These are phyloP conservation scores for Ectemnius continuus DNA, from an alignment of 2,888 invertebrate genomes.

Conservation along the genomic window DNA sequence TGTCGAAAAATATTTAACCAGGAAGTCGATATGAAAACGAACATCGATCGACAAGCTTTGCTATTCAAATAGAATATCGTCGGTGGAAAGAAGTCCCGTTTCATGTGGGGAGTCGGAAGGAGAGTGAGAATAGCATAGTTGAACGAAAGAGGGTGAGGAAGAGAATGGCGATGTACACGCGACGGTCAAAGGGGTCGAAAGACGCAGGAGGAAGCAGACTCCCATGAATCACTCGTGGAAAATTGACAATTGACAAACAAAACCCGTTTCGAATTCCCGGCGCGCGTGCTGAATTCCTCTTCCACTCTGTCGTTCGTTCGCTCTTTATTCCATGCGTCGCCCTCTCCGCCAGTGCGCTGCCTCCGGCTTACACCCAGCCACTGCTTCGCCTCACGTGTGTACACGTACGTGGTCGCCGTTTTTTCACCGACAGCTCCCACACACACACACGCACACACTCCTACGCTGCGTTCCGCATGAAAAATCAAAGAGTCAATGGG, in stretches of 20 bases:
- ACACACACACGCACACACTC: no score
- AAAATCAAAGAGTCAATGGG: conserved; percentile 1
- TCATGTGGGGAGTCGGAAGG: neutral
- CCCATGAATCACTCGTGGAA: conserved; percentile 52
- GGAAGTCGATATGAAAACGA: no score
- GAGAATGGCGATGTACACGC: neutral
- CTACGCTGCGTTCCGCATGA: neutral
- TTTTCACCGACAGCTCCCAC: no score
- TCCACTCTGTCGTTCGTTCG: conserved; percentile 10
- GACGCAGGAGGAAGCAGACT: conserved; percentile 26
- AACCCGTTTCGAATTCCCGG: conserved; percentile 43
- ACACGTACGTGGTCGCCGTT: no score
- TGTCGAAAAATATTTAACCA: no score
- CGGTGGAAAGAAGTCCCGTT: conserved; percentile 1
- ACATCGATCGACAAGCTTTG: no score
- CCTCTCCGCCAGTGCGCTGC: neutral
- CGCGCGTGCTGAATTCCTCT: conserved; percentile 23
- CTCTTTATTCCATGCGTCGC: conserved; percentile 26
- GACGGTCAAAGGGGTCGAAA: conserved; percentile 3
- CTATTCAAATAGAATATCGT: no score
- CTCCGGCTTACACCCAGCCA: neutral
- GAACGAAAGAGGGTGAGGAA: neutral
- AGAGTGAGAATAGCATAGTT: neutral
- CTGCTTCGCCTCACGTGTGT: conserved; percentile 3
- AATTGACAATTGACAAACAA: conserved; percentile 59